Percentiles rank a stretch among this genome's conserved stretches.
Conservation (phyloP, 1,140 invertebrate species). For the Zophobas morio region DNA sequence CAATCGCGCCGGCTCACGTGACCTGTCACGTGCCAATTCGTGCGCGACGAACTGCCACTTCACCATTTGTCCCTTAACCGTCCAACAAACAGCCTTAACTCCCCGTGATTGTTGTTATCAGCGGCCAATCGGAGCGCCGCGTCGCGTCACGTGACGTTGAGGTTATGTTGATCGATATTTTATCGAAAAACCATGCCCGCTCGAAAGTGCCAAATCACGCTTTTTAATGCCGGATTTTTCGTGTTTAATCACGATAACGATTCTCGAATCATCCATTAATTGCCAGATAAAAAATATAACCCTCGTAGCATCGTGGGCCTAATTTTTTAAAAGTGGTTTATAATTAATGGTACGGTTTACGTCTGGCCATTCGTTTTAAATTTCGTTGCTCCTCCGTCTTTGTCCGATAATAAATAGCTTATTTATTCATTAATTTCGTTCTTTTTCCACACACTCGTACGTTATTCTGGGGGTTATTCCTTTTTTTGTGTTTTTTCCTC, state of each 20-base stretch:
- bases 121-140: no score
- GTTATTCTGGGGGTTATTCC: not conserved
- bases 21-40: no score
- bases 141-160: no score
- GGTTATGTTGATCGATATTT: no score
- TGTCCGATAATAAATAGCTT: constrained; percentile 49
- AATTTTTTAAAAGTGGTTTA: constrained; percentile 30
- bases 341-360: constrained; percentile 43
- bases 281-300: not conserved
- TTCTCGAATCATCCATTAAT: constrained; percentile 27
- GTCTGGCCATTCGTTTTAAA: constrained; percentile 22
- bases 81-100: no score
- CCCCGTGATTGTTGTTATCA: no score
- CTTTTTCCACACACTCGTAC: constrained; percentile 34
- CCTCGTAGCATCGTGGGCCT: not conserved
- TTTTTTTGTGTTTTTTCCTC: constrained; percentile 20
- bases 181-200: no score
- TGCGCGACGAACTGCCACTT: no score
- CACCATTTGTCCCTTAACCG: no score
- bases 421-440: constrained; percentile 50
- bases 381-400: constrained; percentile 28
- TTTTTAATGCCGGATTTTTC: constrained; percentile 36
- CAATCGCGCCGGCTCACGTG: no score
- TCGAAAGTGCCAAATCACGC: constrained; percentile 20
- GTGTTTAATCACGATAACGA: constrained; percentile 15